Base-by-base conservation (phyloP, 2,797 vertebrate genomes). In the Sebastes umbrosus region DNA sequence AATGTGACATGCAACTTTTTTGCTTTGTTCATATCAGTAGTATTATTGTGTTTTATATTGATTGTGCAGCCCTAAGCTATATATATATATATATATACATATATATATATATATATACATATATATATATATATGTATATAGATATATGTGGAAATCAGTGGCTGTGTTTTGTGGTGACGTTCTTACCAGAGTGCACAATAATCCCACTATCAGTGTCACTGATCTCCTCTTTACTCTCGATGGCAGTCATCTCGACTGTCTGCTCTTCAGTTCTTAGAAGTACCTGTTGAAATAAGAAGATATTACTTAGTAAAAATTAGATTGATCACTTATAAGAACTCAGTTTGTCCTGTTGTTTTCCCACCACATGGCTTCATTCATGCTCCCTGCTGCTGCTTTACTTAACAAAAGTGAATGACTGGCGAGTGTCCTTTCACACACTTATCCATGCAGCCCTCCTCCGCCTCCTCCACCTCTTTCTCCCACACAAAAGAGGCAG, bases 131-230 rank as follows among this genome's bases (percentile, higher is more conserved):
- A 64, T 66, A 0, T 7, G 3, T 34, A 36, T 69, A 11, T 14
- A 50, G 1, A 27, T 54, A 6, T 39, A 0, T 54, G 5, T 34
- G 3, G 8, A 24, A 66, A 11, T 73, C 16, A 27, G 36, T 63
- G 59, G 25, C 8, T 29, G 3, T 43, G 18, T 50, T 80, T 74
- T 65, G 29, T 24, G 14, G 13, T 9, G 13, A 50, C 54, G 20
- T 81, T 71, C 93, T 93, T 90, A 97, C 97, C 97, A 57, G 96
- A 97, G 90, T 98, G 97, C 71, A 98, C 83, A 80, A 97, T 97
- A 84, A 98, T 96, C 81, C 97, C 97, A 2, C 97, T 98, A 94
- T 98, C 97, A 0, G 96, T 96, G 92, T 97, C 97, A 66, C 97
- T 98, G 94, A 95, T 95, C 90, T 98, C 97, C 88, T 97, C 97